phyloP scores from a whole-genome alignment of 1,140 invertebrate genomes.

The Arctopsyche grandis region DNA sequence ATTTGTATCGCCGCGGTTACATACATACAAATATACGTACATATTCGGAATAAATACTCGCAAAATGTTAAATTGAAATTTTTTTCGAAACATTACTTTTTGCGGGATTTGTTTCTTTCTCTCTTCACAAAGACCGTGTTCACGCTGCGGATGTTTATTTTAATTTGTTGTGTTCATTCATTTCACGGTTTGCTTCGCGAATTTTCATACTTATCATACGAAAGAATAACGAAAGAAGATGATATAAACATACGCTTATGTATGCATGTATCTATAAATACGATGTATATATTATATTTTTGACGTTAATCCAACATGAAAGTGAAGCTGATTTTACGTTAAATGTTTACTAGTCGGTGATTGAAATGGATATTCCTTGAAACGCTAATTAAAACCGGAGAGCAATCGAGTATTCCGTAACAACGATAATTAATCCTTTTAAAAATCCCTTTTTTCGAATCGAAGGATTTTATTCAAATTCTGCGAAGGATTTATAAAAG shows the following conservation, averaged over 20 bases:
- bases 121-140: not conserved
- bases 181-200: not conserved
- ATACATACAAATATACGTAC: not conserved
- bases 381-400: conserved; percentile 6
- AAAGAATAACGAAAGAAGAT: not conserved
- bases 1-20: not conserved
- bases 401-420: conserved; percentile 1
- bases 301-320: not conserved
- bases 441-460: not conserved
- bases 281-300: not conserved
- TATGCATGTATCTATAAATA: not conserved
- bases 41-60: not conserved
- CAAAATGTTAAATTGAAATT: not conserved
- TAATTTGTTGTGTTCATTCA: conserved; percentile 14
- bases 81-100: not conserved
- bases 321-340: not conserved
- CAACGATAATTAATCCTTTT: conserved; percentile 10
- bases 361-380: not conserved
- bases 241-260: not conserved
- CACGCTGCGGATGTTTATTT: not conserved
- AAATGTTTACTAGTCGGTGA: not conserved
- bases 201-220: conserved; percentile 20
- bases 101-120: not conserved
- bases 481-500: not conserved
- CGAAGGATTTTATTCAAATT: not conserved